A percentile compares a stretch with the other conserved stretches of the same genome.
These are phyloP conservation scores for Myotis pilosus DNA, from an alignment of 2,797 vertebrate species.

Conservation along the genomic window DNA sequence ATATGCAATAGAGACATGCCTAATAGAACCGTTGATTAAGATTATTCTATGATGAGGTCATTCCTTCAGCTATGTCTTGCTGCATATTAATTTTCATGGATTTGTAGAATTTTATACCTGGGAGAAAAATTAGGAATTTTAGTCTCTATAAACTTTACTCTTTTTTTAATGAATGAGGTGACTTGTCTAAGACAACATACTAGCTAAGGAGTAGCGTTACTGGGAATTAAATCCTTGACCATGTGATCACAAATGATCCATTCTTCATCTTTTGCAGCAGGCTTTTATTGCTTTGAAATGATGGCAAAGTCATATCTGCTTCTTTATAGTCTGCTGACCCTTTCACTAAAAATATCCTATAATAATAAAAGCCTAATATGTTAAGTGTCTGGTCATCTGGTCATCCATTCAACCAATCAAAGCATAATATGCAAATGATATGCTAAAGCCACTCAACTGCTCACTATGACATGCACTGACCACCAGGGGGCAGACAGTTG, in stretches of 20 bases:
- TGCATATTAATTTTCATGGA: not conserved
- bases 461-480: too few relatives aligned
- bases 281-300: not conserved
- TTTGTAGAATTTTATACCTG: not conserved
- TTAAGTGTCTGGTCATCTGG: too few relatives aligned
- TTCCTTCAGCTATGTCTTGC: not conserved
- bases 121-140: not conserved
- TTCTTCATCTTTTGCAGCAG: not conserved
- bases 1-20: fast-evolving
- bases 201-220: not conserved
- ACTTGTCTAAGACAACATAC: not conserved
- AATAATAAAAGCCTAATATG: too few relatives aligned
- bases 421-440: too few relatives aligned
- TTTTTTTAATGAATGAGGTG: not conserved
- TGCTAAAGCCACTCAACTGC: too few relatives aligned
- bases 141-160: not conserved
- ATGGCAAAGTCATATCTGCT: not conserved
- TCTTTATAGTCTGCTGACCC: not conserved
- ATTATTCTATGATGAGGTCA: not conserved
- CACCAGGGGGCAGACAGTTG: too few relatives aligned
- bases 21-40: not conserved
- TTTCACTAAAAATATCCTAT: not conserved
- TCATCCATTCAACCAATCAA: too few relatives aligned
- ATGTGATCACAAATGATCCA: not conserved
- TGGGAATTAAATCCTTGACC: not conserved